Percentiles rank a stretch among this genome's conserved stretches.
Conservation (phyloP, 1,140 invertebrate species). For the Musca domestica region DNA sequence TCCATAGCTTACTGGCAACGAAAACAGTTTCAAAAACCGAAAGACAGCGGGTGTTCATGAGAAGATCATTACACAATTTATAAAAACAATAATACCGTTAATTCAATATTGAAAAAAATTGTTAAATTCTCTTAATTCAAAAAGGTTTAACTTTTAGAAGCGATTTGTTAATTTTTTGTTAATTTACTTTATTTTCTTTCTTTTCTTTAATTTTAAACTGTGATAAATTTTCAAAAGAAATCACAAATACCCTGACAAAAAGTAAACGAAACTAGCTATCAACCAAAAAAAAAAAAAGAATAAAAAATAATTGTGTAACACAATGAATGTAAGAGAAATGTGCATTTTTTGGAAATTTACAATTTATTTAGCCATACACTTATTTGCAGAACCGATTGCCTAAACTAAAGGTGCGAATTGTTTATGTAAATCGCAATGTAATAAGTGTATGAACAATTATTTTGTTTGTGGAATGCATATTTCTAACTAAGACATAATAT, state of each 20-base stretch:
- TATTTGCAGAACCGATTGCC: too few species aligned
- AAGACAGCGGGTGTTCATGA: too few species aligned
- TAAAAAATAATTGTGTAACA: conserved; percentile 1
- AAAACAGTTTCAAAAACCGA: not conserved
- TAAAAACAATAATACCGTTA: too few species aligned
- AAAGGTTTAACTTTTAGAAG: not conserved
- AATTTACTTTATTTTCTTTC: not conserved
- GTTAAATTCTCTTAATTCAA: too few species aligned
- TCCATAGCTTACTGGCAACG: not conserved
- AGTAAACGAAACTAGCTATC: not conserved
- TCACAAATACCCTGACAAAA: too few species aligned
- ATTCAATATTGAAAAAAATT: not conserved
- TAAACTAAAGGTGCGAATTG: conserved; percentile 7
- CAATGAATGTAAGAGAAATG: conserved; percentile 7
- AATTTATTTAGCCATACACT: too few species aligned
- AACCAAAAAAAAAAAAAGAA: too few species aligned
- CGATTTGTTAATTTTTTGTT: not conserved
- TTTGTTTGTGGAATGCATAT: conserved; percentile 12
- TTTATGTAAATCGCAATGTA: not conserved
- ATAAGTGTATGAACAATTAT: not conserved
- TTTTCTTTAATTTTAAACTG: conserved; percentile 15
- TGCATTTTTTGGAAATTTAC: not conserved
- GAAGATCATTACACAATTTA: conserved; percentile 9
- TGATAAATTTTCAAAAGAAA: conserved; percentile 13
- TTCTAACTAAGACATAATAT: conserved; percentile 6